A percentile compares a stretch with the other conserved stretches of the same genome.
phyloP scores from a whole-genome alignment of 2,797 vertebrate genomes.

The Sebastes dallii region DNA sequence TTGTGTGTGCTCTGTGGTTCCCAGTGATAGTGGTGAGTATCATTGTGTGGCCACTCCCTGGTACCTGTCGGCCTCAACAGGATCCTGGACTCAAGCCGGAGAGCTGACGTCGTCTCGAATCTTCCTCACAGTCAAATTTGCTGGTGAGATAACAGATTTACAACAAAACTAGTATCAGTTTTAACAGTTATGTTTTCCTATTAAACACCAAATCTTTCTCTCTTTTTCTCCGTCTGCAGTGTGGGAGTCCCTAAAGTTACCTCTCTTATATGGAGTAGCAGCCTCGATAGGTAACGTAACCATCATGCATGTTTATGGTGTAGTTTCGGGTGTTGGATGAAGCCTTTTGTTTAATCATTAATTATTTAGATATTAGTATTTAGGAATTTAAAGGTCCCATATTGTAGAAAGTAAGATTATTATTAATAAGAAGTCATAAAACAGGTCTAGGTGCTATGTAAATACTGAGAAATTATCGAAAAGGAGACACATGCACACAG shows the following conservation, averaged over 20 bases:
- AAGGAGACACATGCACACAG: too few relatives aligned
- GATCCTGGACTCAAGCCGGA: constrained; percentile 86
- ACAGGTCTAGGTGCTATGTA: too few relatives aligned
- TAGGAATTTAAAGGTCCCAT: too few relatives aligned
- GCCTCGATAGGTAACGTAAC: constrained; percentile 80
- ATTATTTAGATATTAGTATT: too few relatives aligned
- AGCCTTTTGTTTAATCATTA: not conserved
- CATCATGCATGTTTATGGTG: not conserved
- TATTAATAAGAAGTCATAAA: not conserved
- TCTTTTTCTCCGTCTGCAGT: constrained; percentile 77
- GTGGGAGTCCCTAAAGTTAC: constrained; percentile 92
- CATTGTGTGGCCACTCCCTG: constrained; percentile 90
- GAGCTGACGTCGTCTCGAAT: constrained; percentile 85
- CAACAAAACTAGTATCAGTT: not conserved
- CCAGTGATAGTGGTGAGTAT: constrained; percentile 90
- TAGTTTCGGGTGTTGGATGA: not conserved
- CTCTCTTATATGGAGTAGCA: constrained; percentile 89
- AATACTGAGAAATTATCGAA: too few relatives aligned
- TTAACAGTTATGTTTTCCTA: rapidly evolving
- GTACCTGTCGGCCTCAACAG: constrained; percentile 85
- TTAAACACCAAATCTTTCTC: not conserved
- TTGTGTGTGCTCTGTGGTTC: not conserved
- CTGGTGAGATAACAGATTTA: constrained; percentile 76
- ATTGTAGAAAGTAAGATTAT: too few relatives aligned
- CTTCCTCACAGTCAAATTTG: constrained; percentile 90